Evolutionary conservation across 2,888 invertebrate genomes (phyloP), one percentile per base, ranked within the genome.

Genomic region (Drosophila merina): DNA sequence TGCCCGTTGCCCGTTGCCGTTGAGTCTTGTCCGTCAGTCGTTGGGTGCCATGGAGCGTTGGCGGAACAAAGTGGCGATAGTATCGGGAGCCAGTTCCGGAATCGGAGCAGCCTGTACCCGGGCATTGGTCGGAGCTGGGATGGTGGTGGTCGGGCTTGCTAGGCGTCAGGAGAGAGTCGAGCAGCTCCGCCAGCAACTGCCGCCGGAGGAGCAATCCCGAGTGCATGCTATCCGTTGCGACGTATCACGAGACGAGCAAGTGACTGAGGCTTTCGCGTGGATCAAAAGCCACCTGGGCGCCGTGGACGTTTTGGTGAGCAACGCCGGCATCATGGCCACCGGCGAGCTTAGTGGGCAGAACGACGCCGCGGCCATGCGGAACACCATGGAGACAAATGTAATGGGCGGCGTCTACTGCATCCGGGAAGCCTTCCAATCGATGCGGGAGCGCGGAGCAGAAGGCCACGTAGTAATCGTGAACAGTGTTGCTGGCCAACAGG

Each of bases 61-160:
- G 94, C 79, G 82, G 5, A 94, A 93, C 58, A 93, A 93, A 88
- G 93, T 94, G 0, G 94, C 94, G 0, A 91, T 95, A 48, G 94
- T 95, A 49, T 95, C 94, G 3, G 95, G 95, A 44, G 94, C 94
- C 14, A 94, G 94, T 87, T 91, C 93, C 0, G 95, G 94, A 4
- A 94, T 95, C 57, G 95, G 94, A 9, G 93, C 93, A 2, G 93
- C 92, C 8, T 92, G 93, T 63, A 91, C 91, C 0, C 88, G 89
- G 36, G 90, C 92, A 8, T 81, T 94, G 36, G 92, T 92, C 3
- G 81, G 90, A 56, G 91, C 92, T 31, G 94, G 94, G 2, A 81
- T 94, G 78, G 91, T 92, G 54, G 94, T 94, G 1, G 92, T 94
- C 0, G 94, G 93, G 0, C 89, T 94, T 75, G 93, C 93, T 0